phyloP scores from a whole-genome alignment of 2,113 vertebrate species.

The Castor canadensis region DNA sequence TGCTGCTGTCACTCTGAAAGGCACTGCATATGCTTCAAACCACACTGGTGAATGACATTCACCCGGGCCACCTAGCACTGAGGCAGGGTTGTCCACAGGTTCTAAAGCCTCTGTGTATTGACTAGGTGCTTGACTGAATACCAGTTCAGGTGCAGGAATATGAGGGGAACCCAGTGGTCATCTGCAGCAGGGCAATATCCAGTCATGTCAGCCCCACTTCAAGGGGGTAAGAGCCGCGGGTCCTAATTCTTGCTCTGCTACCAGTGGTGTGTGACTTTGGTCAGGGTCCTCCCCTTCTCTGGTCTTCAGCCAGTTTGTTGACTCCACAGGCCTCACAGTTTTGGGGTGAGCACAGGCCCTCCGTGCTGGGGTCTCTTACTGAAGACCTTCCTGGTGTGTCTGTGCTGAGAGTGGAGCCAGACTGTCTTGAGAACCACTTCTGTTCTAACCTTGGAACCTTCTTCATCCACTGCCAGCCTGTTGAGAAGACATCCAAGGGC shows the following conservation, averaged over 20 bases:
- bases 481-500: neutral
- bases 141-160: neutral
- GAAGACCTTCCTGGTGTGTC: neutral
- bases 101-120: neutral
- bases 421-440: neutral
- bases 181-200: neutral
- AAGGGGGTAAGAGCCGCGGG: neutral
- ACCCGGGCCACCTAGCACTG: neutral
- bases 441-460: neutral
- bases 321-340: neutral
- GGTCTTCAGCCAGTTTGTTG: neutral
- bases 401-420: neutral
- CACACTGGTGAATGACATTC: neutral
- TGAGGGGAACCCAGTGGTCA: neutral
- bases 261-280: neutral
- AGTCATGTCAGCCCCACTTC: rapidly evolving
- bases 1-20: neutral
- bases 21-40: neutral
- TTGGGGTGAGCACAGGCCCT: neutral
- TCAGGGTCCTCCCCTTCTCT: neutral
- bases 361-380: neutral
- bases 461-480: neutral
- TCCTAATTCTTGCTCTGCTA: neutral
- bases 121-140: neutral
- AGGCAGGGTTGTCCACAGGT: neutral